These are phyloP conservation scores for Diplosoma virens DNA, from an alignment of 23 tunicate species.

Conservation along the genomic window DNA sequence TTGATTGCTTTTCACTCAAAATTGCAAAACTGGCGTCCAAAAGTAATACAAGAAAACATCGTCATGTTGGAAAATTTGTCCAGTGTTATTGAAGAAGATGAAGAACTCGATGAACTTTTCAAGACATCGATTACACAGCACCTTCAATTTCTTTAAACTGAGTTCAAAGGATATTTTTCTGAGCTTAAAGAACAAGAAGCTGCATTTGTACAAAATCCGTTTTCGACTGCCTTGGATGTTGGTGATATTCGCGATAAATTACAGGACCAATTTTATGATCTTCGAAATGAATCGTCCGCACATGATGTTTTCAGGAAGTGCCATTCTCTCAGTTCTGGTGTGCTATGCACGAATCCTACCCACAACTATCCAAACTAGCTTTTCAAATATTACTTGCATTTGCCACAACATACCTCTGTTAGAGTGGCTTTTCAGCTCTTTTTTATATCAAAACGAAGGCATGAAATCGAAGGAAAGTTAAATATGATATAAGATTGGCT, in stretches of 20 bases:
- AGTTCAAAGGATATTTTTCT: conserved; percentile 37
- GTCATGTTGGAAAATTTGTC: conserved; percentile 20
- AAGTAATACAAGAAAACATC: conserved; percentile 19
- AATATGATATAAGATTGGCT: conserved; percentile 45
- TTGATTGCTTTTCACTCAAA: conserved; percentile 23
- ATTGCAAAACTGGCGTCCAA: conserved; percentile 42
- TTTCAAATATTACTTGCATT: conserved; percentile 34
- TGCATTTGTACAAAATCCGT: too few relatives aligned
- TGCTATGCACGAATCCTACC: conserved; percentile 24
- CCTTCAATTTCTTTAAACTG: conserved; percentile 30
- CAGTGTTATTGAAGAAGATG: conserved; percentile 10
- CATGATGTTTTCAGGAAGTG: conserved; percentile 30
- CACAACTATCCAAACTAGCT: conserved; percentile 32
- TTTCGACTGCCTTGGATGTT: conserved; percentile 23
- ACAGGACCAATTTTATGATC: conserved; percentile 40
- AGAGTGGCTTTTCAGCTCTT: conserved; percentile 54
- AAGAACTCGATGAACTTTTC: conserved; percentile 25
- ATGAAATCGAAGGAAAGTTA: conserved; percentile 33
- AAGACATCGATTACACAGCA: conserved; percentile 45
- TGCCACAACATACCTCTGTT: conserved; percentile 23
- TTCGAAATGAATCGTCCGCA: conserved; percentile 35
- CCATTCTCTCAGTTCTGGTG: conserved; percentile 50
- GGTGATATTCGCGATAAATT: conserved; percentile 19
- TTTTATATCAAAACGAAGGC: conserved; percentile 47
- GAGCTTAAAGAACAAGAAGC: conserved; percentile 35